Conservation (phyloP, 2,888 invertebrate genomes). For the Holacanthella duospinosa region DNA sequence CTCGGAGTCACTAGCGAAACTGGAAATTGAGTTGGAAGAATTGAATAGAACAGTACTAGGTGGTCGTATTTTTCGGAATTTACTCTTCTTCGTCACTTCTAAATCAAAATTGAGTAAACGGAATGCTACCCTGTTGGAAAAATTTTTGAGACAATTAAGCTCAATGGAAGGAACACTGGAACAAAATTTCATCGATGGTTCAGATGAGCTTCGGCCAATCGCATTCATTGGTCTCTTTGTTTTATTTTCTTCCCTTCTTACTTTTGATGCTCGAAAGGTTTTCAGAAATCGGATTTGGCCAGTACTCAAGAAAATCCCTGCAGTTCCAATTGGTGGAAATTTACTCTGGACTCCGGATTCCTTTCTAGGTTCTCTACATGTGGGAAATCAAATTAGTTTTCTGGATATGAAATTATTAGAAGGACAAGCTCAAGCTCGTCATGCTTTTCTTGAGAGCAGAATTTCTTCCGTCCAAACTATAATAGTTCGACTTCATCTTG, state of each 20-base stretch:
- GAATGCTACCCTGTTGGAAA: slow-evolving; percentile 15
- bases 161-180: slow-evolving; percentile 16
- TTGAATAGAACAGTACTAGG: slow-evolving; percentile 56
- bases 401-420: slow-evolving; percentile 46
- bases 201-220: slow-evolving; percentile 25
- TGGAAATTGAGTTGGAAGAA: slow-evolving; percentile 60
- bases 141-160: neutral
- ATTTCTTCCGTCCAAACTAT: slow-evolving; percentile 52
- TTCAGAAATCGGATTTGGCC: slow-evolving; percentile 28
- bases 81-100: neutral
- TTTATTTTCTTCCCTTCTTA: slow-evolving; percentile 21
- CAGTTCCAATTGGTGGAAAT: slow-evolving; percentile 67
- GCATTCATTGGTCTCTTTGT: slow-evolving; percentile 25
- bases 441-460: slow-evolving; percentile 46
- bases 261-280: slow-evolving; percentile 28
- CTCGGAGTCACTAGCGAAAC: slow-evolving; percentile 53
- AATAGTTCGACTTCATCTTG: slow-evolving; percentile 46
- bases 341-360: slow-evolving; percentile 74
- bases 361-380: slow-evolving; percentile 55
- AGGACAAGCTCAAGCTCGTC: slow-evolving; percentile 41
- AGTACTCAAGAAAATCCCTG: slow-evolving; percentile 51
- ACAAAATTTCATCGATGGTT: slow-evolving; percentile 21
- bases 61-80: slow-evolving; percentile 57
- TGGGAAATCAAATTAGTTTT: slow-evolving; percentile 42
- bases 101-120: neutral